Conservation (phyloP, 2,113 vertebrate genomes). For the Orthonyx spaldingii region DNA sequence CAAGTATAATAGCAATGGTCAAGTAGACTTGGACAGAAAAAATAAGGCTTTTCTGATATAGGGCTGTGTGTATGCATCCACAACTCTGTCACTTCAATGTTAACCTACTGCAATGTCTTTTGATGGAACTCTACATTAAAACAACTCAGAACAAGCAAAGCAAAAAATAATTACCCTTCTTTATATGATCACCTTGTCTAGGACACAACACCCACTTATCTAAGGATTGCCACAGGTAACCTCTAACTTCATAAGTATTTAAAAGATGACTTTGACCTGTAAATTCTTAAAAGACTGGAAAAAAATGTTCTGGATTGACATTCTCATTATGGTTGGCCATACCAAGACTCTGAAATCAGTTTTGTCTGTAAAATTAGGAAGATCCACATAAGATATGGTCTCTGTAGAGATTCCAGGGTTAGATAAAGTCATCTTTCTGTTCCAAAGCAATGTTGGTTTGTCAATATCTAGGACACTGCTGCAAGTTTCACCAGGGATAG, state of each 20-base stretch:
- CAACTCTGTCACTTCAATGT: neutral
- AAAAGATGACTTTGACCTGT: neutral
- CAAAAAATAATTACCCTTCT: neutral
- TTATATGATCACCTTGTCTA: neutral
- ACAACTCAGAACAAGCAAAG: neutral
- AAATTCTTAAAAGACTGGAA: neutral
- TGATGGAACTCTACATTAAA: neutral
- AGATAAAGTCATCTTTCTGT: neutral
- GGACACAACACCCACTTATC: neutral
- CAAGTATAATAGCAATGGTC: neutral
- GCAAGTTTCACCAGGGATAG: neutral
- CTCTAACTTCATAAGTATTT: neutral
- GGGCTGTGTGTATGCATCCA: neutral
- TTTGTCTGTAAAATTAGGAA: neutral
- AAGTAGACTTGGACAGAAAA: neutral
- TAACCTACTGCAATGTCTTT: neutral
- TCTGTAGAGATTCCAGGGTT: neutral
- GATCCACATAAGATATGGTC: neutral
- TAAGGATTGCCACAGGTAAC: neutral
- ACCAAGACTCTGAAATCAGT: neutral
- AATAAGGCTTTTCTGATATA: neutral
- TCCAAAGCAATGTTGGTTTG: neutral
- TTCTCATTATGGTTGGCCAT: neutral
- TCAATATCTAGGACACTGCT: neutral
- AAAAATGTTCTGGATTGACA: neutral